These are phyloP conservation scores for Trissoscelio sp. DNA, from an alignment of 2,888 invertebrate species.

Conservation along the genomic window DNA sequence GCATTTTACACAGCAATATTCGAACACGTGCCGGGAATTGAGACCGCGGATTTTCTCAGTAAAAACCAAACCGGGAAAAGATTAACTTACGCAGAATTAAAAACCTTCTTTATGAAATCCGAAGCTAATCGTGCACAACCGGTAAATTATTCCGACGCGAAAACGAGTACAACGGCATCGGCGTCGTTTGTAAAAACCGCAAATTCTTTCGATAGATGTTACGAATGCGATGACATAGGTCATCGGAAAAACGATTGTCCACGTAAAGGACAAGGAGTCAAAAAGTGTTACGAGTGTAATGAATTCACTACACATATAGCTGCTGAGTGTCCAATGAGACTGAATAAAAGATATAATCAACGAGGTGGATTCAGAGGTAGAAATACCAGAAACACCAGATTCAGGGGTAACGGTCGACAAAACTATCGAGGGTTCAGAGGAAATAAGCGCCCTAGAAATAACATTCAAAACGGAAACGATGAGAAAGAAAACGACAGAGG, in stretches of 20 bases:
- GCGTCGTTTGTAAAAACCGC: background rate
- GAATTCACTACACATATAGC: constrained; percentile 10
- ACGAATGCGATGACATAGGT: constrained; percentile 64
- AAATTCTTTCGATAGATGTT: constrained; percentile 15
- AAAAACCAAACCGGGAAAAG: constrained; percentile 21
- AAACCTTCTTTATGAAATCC: constrained; percentile 4
- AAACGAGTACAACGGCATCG: background rate
- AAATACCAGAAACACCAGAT: background rate
- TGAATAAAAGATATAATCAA: background rate
- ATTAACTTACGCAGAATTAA: background rate
- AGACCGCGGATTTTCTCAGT: constrained; percentile 49
- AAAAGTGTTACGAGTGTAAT: constrained; percentile 32
- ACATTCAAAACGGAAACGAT: too few species aligned
- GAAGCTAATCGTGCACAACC: constrained; percentile 1
- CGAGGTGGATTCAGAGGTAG: background rate
- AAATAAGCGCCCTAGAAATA: too few species aligned
- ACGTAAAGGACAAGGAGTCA: constrained; percentile 34
- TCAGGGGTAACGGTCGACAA: background rate
- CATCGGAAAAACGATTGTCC: constrained; percentile 58
- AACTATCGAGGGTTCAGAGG: background rate
- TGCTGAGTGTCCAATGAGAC: background rate
- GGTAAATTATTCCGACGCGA: background rate
- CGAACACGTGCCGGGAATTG: constrained; percentile 34
- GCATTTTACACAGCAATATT: constrained; percentile 6
- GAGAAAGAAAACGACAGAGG: too few species aligned